Base-by-base conservation (phyloP, 2,113 vertebrate genomes). In the Pteruthius melanotis region DNA sequence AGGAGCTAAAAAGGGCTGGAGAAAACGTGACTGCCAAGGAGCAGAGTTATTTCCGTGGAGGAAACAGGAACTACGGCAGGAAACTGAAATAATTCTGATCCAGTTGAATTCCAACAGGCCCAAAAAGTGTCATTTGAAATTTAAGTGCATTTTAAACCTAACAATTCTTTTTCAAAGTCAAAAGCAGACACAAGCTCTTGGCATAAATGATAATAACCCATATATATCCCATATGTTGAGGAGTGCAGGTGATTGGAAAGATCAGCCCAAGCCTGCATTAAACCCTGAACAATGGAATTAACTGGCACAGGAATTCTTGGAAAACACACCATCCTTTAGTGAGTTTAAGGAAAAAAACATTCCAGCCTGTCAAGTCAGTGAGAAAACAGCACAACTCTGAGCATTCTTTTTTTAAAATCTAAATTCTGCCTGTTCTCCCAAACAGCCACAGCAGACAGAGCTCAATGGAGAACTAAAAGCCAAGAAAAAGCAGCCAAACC, bases 31-130 rank as follows among this genome's bases (percentile, higher is more conserved):
- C 5, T 91, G 90, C 84, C 92, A 94, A 92, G 68, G 45, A 90
- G 78, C 60, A 3, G 5, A 78, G 65, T 74, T 95, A 91, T 95
- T 94, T 89, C 71, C 9, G 20, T 37, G 23, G 19, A 82, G 78
- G 82, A 94, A 95, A 83, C 75, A 94, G 84, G 88, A 94, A 94
- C 88, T 92, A 23, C 50, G 64, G 30, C 33, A 77, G 59, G 18
- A 24, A 83, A 50, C 80, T 47, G 49, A 76, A 90, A 85, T 28
- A 16, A 80, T 45, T 79, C 68, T 72, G 35, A 76, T 37, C 31
- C n/a, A 17, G 10, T 53, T 87, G 90, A 87, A 94, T 77, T 44
- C 49, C 3, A 1, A 69, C 24, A 70, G 40, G 60, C 13, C n/a
- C 31, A 17, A 27, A 64, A 24, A 68, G 15, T 3, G 6, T 57